A percentile compares a stretch with the other conserved stretches of the same genome.
phyloP scores from a whole-genome alignment of 2,888 invertebrate species.

The Lobophora halterata region DNA sequence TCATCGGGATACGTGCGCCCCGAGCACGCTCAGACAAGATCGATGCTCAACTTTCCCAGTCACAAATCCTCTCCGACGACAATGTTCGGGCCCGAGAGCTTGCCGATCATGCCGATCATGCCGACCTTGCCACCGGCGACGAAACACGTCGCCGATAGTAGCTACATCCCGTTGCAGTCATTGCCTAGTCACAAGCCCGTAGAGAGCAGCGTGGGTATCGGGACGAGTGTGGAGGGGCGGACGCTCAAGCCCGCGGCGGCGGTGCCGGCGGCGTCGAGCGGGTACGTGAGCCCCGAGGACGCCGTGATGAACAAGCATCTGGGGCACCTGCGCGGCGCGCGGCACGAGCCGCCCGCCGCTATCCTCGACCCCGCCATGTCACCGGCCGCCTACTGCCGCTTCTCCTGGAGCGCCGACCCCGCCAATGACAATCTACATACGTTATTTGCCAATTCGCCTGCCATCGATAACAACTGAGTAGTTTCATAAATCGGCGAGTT shows the following conservation, averaged over 20 bases:
- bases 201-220: constrained; percentile 51
- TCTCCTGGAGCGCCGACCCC: constrained; percentile 76
- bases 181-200: constrained; percentile 66
- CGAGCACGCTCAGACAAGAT: constrained; percentile 59
- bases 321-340: constrained; percentile 61
- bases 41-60: constrained; percentile 60
- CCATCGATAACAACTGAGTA: too few relatives aligned
- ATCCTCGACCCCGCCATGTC: constrained; percentile 73
- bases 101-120: constrained; percentile 70
- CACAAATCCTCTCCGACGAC: constrained; percentile 57
- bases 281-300: constrained; percentile 68
- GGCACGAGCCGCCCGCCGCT: constrained; percentile 64
- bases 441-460: constrained; percentile 60
- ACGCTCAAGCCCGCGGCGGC: too few relatives aligned
- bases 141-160: constrained; percentile 60
- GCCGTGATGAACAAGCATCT: constrained; percentile 71
- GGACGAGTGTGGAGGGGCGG: too few relatives aligned
- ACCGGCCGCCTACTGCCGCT: constrained; percentile 74
- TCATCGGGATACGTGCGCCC: constrained; percentile 67
- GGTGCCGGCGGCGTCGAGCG: constrained; percentile 54
- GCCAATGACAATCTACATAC: constrained; percentile 71
- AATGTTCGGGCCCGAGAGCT: constrained; percentile 64
- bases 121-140: constrained; percentile 64
- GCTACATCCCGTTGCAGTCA: constrained; percentile 72
- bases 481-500: constrained; percentile 40